Percentiles rank a stretch among this genome's conserved stretches.
Conservation (phyloP, 2,888 invertebrate species). For the Pyralis farinalis region DNA sequence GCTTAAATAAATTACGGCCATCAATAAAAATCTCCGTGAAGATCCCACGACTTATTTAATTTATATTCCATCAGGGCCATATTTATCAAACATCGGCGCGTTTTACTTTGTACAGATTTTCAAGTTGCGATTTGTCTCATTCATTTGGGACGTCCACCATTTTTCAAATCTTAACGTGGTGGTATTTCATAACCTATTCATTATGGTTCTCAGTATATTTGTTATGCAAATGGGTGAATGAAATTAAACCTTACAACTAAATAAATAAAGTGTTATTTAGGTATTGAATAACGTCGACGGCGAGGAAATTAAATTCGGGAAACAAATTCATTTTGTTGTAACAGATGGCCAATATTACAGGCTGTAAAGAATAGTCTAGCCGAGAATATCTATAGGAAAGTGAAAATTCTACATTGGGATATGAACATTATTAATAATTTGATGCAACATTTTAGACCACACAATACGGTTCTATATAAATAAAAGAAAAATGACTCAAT, state of each 20-base stretch:
- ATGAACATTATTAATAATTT: too few relatives aligned
- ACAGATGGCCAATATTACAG: conserved; percentile 24
- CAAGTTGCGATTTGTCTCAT: conserved; percentile 29
- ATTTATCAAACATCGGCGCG: conserved; percentile 70
- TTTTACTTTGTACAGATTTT: conserved; percentile 37
- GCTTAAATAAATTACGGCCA: conserved; percentile 78
- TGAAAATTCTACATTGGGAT: neutral
- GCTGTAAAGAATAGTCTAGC: neutral
- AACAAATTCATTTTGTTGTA: conserved; percentile 27
- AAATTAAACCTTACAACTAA: neutral
- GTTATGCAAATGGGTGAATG: too few relatives aligned
- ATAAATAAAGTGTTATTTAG: conserved; percentile 2
- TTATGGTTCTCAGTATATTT: neutral
- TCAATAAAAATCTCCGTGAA: conserved; percentile 77
- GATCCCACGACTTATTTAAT: conserved; percentile 78
- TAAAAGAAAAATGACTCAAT: too few relatives aligned
- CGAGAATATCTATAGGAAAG: neutral
- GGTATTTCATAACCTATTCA: too few relatives aligned
- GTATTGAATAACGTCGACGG: conserved; percentile 9
- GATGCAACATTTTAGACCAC: too few relatives aligned
- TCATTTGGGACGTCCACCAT: conserved; percentile 8
- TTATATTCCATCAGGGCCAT: conserved; percentile 74
- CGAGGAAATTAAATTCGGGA: conserved; percentile 26
- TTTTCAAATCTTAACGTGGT: conserved; percentile 1
- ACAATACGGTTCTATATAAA: too few relatives aligned